Evolutionary conservation across 2,113 vertebrate genomes (phyloP).

Genomic region (Eonycteris spelaea): DNA sequence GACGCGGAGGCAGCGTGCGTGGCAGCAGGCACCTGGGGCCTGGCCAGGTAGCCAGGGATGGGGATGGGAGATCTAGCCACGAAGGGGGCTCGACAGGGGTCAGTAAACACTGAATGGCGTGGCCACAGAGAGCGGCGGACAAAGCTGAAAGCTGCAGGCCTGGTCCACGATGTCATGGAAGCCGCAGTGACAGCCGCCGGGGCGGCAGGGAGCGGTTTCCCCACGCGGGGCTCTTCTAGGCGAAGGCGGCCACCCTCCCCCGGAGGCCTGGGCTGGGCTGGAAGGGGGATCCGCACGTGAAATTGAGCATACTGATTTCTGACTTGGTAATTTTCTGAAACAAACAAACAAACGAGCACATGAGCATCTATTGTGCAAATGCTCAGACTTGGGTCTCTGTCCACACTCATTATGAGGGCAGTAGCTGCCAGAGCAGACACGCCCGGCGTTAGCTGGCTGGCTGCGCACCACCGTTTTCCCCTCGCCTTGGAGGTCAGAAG

Average conservation of each 20-base stretch:
- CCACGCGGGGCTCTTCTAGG: rapidly evolving
- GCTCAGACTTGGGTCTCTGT: not conserved
- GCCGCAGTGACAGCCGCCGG: rapidly evolving
- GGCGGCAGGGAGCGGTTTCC: not conserved
- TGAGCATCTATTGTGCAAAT: not conserved
- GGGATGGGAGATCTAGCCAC: rapidly evolving
- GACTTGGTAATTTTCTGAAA: not conserved
- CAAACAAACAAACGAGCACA: not conserved
- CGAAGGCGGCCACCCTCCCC: not conserved
- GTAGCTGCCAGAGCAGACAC: no score
- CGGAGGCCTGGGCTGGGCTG: not conserved
- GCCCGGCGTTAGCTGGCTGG: rapidly evolving
- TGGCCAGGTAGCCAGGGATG: not conserved
- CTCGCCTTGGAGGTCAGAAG: rapidly evolving
- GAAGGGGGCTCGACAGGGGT: rapidly evolving
- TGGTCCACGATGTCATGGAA: rapidly evolving
- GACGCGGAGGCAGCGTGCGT: no score
- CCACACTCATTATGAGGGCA: rapidly evolving
- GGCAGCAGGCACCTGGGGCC: rapidly evolving
- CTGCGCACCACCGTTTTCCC: not conserved
- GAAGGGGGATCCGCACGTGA: not conserved
- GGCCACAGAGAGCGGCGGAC: rapidly evolving
- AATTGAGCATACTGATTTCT: not conserved
- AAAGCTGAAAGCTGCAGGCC: rapidly evolving
- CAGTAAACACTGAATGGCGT: rapidly evolving